Conservation (phyloP, 2,113 vertebrate genomes). For the Engystomops pustulosus region DNA sequence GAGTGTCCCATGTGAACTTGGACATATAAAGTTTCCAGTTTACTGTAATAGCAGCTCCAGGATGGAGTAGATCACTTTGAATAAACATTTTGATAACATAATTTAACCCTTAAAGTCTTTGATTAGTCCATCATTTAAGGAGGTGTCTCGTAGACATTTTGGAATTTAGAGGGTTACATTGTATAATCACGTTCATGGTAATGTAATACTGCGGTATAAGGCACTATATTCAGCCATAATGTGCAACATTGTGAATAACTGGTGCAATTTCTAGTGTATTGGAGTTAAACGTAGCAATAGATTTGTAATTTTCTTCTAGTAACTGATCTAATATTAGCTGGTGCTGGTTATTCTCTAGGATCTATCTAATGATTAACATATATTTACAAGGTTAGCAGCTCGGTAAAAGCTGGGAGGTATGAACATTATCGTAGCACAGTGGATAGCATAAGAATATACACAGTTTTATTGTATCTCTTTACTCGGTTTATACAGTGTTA, state of each 20-base stretch:
- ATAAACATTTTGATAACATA: neutral
- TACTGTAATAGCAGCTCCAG: neutral
- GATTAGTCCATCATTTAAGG: neutral
- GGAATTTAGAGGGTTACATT: neutral
- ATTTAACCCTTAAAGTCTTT: neutral
- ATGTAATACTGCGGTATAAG: conserved; percentile 42
- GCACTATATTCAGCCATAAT: conserved; percentile 54
- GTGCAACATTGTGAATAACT: neutral
- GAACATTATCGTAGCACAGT: conserved; percentile 31
- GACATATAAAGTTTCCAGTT: neutral
- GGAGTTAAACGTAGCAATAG: neutral
- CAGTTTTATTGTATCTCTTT: neutral
- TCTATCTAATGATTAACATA: conserved; percentile 16
- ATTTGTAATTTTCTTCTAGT: neutral
- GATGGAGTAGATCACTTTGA: neutral
- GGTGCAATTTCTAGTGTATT: neutral
- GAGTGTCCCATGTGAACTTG: neutral
- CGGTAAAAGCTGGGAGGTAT: neutral
- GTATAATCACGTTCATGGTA: neutral
- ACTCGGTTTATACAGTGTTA: neutral
- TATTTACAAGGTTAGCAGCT: conserved; percentile 15
- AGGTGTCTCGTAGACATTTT: neutral
- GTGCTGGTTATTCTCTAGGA: conserved; percentile 11
- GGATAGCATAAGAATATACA: neutral
- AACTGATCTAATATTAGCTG: neutral